phyloP scores from a whole-genome alignment of 2,888 invertebrate genomes.

The Cantharis rufa region DNA sequence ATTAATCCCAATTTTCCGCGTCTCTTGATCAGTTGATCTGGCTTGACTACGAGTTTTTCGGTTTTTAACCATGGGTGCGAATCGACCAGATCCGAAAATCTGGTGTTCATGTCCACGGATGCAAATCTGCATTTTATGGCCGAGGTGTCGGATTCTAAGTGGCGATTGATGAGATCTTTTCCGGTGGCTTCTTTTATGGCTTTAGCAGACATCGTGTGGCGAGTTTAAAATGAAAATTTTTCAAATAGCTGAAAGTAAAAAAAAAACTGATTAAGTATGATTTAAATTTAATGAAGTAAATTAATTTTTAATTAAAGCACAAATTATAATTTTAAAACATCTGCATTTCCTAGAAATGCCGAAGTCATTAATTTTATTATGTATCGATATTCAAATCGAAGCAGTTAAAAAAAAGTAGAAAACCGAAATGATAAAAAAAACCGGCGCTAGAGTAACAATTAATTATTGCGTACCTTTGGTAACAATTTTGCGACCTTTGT shows the following conservation, averaged over 20 bases:
- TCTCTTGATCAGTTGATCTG: conserved; percentile 97
- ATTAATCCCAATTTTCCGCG: conserved; percentile 97
- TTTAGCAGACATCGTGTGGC: conserved; percentile 85
- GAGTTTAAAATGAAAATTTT: neutral
- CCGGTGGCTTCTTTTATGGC: conserved; percentile 95
- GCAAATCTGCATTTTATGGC: conserved; percentile 81
- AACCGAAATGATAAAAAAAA: neutral
- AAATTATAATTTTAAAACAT: neutral
- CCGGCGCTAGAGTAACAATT: neutral
- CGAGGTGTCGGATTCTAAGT: conserved; percentile 68
- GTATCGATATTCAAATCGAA: neutral
- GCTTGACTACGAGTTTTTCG: conserved; percentile 94
- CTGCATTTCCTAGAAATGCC: neutral
- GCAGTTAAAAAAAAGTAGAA: neutral
- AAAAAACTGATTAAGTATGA: neutral
- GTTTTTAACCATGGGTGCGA: conserved; percentile 86
- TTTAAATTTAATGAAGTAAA: neutral
- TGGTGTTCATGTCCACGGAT: conserved; percentile 74
- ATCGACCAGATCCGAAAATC: conserved; percentile 75
- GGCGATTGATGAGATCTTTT: conserved; percentile 87
- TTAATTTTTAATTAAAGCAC: neutral
- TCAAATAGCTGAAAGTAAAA: neutral
- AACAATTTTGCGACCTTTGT: neutral
- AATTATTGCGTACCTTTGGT: neutral
- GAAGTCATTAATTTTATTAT: neutral